Percentiles rank a stretch among this genome's conserved stretches.
Conservation (phyloP, 2,888 invertebrate species). For the Seira musarum region DNA sequence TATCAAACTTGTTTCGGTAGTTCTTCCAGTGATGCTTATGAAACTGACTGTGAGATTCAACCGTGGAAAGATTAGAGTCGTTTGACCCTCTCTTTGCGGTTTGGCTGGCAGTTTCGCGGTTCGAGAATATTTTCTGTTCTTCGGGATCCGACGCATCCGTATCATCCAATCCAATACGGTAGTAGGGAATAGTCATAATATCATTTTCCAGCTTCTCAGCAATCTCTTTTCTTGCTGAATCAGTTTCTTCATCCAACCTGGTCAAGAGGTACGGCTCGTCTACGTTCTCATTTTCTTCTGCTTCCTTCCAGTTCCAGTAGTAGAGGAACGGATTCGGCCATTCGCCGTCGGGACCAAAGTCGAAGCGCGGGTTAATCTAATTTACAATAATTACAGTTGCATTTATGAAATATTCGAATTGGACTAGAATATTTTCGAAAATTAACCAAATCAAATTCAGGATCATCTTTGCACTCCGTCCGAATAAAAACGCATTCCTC, state of each 20-base stretch:
- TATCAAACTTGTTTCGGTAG: no score
- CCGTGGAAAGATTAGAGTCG: no score
- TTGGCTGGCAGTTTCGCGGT: no score
- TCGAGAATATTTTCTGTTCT: slow-evolving; percentile 13
- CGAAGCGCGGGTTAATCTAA: background rate
- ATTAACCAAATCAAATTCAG: slow-evolving; percentile 28
- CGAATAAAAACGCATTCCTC: slow-evolving; percentile 23
- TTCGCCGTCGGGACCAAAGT: slow-evolving; percentile 3
- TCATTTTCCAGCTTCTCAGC: slow-evolving; percentile 13
- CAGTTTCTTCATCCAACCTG: background rate
- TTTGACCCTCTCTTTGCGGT: no score
- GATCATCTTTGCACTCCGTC: slow-evolving; percentile 22
- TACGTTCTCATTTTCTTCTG: slow-evolving; percentile 4
- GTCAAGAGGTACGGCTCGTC: slow-evolving; percentile 18
- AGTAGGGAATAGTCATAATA: slow-evolving; percentile 17
- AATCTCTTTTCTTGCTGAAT: background rate
- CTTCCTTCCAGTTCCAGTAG: slow-evolving; percentile 42
- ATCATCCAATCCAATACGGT: slow-evolving; percentile 21
- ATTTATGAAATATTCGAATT: background rate
- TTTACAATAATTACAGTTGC: background rate
- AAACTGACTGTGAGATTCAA: no score
- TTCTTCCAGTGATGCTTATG: no score
- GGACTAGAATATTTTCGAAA: background rate
- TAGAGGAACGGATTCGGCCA: slow-evolving; percentile 36
- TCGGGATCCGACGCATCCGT: slow-evolving; percentile 26